Conservation (phyloP, 2,888 invertebrate genomes). For the Drepana falcataria region DNA sequence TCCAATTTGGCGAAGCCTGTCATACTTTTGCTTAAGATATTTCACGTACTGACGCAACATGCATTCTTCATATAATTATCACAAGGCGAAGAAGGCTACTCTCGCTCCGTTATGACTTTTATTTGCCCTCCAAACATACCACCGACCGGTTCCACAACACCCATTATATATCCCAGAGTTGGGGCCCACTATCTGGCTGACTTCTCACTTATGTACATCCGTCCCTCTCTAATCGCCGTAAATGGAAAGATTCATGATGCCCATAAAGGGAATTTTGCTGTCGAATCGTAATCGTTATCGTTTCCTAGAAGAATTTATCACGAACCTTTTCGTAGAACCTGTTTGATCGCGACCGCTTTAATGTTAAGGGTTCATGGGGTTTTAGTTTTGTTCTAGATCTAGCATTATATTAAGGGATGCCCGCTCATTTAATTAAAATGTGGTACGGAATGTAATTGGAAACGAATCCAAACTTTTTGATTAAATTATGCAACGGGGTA, state of each 20-base stretch:
- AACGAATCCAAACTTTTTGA: background rate
- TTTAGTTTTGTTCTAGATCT: slow-evolving; percentile 27
- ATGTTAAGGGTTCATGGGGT: slow-evolving; percentile 23
- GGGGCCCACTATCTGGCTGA: slow-evolving; percentile 51
- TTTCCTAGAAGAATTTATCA: slow-evolving; percentile 64
- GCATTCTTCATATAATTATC: slow-evolving; percentile 56
- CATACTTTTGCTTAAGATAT: slow-evolving; percentile 27
- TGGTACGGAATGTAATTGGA: background rate
- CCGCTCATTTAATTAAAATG: slow-evolving; percentile 34
- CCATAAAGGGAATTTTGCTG: slow-evolving; percentile 62
- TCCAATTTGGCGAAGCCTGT: slow-evolving; percentile 3
- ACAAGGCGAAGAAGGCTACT: slow-evolving; percentile 27
- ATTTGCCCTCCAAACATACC: slow-evolving; percentile 54
- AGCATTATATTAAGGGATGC: slow-evolving; percentile 17
- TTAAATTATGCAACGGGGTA: background rate
- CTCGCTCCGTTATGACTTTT: slow-evolving; percentile 63
- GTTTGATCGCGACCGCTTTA: slow-evolving; percentile 28
- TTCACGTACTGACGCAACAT: slow-evolving; percentile 42
- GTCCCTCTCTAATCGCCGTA: slow-evolving; percentile 61
- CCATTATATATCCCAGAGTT: slow-evolving; percentile 47
- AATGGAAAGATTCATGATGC: slow-evolving; percentile 57
- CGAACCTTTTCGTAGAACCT: slow-evolving; percentile 49
- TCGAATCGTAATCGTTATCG: slow-evolving; percentile 63
- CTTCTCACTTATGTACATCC: slow-evolving; percentile 45
- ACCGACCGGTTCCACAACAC: slow-evolving; percentile 47